Evolutionary conservation across 1,140 invertebrate genomes (phyloP).

Genomic region (Lepidurus arcticus): DNA sequence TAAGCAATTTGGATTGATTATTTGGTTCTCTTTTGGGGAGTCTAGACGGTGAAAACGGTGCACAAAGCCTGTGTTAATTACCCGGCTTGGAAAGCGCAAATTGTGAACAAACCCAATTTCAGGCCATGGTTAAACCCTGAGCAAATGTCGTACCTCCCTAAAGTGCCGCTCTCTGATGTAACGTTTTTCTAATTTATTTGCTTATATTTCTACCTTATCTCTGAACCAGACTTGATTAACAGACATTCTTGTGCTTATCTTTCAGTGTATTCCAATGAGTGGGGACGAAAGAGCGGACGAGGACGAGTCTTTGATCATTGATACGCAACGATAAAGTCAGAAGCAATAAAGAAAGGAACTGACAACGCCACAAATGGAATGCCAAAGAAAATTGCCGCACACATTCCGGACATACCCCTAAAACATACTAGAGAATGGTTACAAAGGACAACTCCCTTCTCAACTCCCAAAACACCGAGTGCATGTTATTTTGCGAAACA

Average conservation of each 20-base stretch:
- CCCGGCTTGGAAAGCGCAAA: constrained; percentile 66
- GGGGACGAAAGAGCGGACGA: background rate
- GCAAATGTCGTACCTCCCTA: constrained; percentile 52
- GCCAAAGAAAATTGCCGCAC: background rate
- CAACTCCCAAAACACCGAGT: no score
- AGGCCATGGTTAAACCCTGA: constrained; percentile 85
- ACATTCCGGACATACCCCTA: background rate
- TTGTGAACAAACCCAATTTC: constrained; percentile 58
- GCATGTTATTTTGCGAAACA: no score
- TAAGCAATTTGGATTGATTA: constrained; percentile 1
- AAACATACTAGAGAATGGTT: no score
- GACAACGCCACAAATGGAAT: background rate
- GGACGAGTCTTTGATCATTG: background rate
- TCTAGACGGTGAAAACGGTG: constrained; percentile 63
- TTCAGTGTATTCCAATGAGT: background rate
- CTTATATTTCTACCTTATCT: background rate
- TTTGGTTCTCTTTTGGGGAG: constrained; percentile 29
- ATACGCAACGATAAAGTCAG: background rate
- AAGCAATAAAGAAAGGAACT: background rate
- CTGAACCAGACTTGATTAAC: no score
- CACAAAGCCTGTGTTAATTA: constrained; percentile 73
- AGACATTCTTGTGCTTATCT: background rate
- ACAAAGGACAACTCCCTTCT: no score
- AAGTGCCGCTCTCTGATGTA: constrained; percentile 17
- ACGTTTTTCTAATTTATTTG: background rate